These are phyloP conservation scores for Dione vanillae DNA, from an alignment of 2,888 invertebrate genomes.

Conservation along the genomic window DNA sequence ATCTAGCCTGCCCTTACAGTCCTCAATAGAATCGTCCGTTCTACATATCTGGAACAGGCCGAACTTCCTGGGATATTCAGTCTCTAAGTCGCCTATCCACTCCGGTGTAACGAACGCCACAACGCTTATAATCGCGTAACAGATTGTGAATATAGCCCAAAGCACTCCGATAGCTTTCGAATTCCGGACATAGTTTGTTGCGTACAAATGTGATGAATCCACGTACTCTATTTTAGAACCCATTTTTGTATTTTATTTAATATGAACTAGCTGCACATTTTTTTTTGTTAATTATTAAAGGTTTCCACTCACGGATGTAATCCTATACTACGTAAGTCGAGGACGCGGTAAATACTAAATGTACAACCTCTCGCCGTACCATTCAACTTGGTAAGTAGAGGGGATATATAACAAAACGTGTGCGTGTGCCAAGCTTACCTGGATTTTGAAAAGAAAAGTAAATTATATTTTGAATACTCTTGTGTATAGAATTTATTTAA, in stretches of 20 bases:
- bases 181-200: constrained; percentile 95
- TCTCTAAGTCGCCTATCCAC: constrained; percentile 94
- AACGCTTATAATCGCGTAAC: constrained; percentile 97
- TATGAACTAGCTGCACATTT: constrained; percentile 56
- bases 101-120: constrained; percentile 98
- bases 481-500: too few species aligned
- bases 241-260: constrained; percentile 80
- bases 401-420: constrained; percentile 61
- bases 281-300: constrained; percentile 52
- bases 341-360: constrained; percentile 69
- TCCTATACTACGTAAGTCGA: constrained; percentile 54
- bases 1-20: constrained; percentile 93
- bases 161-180: constrained; percentile 97
- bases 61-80: constrained; percentile 95
- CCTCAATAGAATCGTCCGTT: constrained; percentile 90
- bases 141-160: constrained; percentile 99
- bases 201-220: constrained; percentile 95
- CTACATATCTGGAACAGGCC: constrained; percentile 96
- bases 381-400: constrained; percentile 69
- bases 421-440: constrained; percentile 30
- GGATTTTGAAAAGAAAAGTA: constrained; percentile 21
- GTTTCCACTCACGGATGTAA: constrained; percentile 42
- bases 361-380: constrained; percentile 70
- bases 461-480: background rate
- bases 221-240: constrained; percentile 97